A percentile compares a stretch with the other conserved stretches of the same genome.
Conservation (phyloP, 2,113 vertebrate genomes). For the Siniperca knerii region DNA sequence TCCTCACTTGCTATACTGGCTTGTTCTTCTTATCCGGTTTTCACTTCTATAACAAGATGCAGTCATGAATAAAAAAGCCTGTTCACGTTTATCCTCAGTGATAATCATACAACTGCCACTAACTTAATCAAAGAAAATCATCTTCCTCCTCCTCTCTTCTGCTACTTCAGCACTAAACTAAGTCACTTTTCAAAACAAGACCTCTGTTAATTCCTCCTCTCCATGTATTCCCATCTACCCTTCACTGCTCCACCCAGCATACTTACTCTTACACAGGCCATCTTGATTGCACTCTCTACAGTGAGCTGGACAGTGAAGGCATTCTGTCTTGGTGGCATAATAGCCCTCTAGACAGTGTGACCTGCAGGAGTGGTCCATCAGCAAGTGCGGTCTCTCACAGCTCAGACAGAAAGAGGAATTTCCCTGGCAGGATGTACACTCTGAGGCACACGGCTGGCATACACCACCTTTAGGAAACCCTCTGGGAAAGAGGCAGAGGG, state of each 20-base stretch:
- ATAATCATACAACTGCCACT: background rate
- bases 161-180: background rate
- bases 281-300: conserved; percentile 87
- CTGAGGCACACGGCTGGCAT: conserved; percentile 81
- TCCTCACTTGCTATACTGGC: background rate
- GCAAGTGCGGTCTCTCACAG: conserved; percentile 82
- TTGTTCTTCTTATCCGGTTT: background rate
- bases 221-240: background rate
- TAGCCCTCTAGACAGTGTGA: conserved; percentile 83
- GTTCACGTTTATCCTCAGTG: background rate
- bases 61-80: background rate
- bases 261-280: conserved; percentile 88
- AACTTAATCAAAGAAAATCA: background rate
- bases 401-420: conserved; percentile 85
- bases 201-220: background rate
- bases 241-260: background rate
- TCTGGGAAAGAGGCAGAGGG: conserved; percentile 69
- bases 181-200: conserved; percentile 1
- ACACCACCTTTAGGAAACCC: conserved; percentile 83
- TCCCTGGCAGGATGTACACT: conserved; percentile 86
- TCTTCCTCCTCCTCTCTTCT: background rate
- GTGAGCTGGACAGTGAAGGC: conserved; percentile 85
- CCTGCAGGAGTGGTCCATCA: conserved; percentile 83
- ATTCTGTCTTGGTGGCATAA: conserved; percentile 82
- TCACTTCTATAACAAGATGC: background rate